Evolutionary conservation across 1,140 invertebrate genomes (phyloP), one percentile per base, ranked within the genome.

Genomic region (Helicoverpa armigera): DNA sequence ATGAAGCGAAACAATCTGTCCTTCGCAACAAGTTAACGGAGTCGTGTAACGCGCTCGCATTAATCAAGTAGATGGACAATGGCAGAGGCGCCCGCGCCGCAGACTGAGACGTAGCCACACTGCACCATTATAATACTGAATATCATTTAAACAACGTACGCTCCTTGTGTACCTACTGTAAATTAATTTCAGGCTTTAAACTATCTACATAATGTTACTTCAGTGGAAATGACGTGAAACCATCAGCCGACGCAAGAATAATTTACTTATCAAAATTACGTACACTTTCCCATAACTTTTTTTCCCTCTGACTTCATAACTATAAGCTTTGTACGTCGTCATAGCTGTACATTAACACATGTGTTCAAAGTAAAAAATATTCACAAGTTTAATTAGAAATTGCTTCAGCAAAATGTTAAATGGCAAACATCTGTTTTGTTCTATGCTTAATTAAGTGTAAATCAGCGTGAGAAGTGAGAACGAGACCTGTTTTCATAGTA

Each of bases 1-100:
- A 80, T 83, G 85, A 86, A 82, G 82, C 70, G 86, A 87, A 89
- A 89, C 90, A 86, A 89, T 83, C 79, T 83, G 85, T 85, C 83
- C 83, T 83, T 91, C 82, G 89, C 89, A 92, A 92, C 89, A 92
- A 92, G 88, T 91, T 89, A 90, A 85, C 80, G 83, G 80, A 72
- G 85, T 87, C 76, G 70, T 86, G 84, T 83, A 86, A 87, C 81
- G 84, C 79, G 78, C 73, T 87, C 82, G 82, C 87, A 92, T 92
- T 91, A 91, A 94, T 92, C 92, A 94, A 90, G 85, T 77, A 63
- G 85, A 88, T 86, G 83, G 82, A 84, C 83, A 86, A 86, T 86
- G 83, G 80, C 77, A 14, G 18, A 63, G 48, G 82, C 79, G 51
- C 79, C 31, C 16, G 69, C 43, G 65, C 79, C 83, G 80, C 23